Percentiles rank a stretch among this genome's conserved stretches.
phyloP scores from a whole-genome alignment of 2,797 vertebrate genomes.

The Typhlichthys subterraneus region DNA sequence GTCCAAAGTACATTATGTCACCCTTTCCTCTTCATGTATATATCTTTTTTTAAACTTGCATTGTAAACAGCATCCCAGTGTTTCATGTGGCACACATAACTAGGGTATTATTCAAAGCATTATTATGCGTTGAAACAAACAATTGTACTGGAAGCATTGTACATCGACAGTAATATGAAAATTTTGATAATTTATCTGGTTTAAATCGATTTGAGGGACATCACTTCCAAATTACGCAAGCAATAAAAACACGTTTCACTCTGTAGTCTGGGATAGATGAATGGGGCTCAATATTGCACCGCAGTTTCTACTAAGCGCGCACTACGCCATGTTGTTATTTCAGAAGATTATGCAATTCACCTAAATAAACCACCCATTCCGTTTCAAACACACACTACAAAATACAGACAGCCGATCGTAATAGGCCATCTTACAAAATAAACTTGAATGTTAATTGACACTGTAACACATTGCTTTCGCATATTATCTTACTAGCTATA shows the following conservation, averaged over 20 bases:
- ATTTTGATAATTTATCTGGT: no score
- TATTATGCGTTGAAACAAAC: not conserved
- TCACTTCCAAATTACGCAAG: constrained; percentile 11
- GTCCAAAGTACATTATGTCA: constrained; percentile 71
- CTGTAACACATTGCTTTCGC: not conserved
- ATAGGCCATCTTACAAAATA: constrained; percentile 2
- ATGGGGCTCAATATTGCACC: constrained; percentile 73
- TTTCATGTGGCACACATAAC: no score
- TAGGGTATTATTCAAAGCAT: not conserved
- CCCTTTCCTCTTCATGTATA: constrained; percentile 44
- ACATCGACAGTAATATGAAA: no score
- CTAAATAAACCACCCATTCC: constrained; percentile 49
- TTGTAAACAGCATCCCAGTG: no score
- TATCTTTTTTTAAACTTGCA: not conserved
- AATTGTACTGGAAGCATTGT: no score
- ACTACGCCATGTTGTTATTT: constrained; percentile 81
- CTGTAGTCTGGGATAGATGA: constrained; percentile 67
- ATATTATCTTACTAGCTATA: constrained; percentile 44
- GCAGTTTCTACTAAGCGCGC: constrained; percentile 74
- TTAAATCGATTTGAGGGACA: not conserved
- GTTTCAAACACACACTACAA: constrained; percentile 43
- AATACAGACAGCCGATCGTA: constrained; percentile 35
- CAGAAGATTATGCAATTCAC: constrained; percentile 78
- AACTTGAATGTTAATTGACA: no score
- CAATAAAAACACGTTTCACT: constrained; percentile 56